Percentiles rank a stretch among this genome's conserved stretches.
phyloP scores from a whole-genome alignment of 2,888 invertebrate genomes.

The Cheilosia grossa region DNA sequence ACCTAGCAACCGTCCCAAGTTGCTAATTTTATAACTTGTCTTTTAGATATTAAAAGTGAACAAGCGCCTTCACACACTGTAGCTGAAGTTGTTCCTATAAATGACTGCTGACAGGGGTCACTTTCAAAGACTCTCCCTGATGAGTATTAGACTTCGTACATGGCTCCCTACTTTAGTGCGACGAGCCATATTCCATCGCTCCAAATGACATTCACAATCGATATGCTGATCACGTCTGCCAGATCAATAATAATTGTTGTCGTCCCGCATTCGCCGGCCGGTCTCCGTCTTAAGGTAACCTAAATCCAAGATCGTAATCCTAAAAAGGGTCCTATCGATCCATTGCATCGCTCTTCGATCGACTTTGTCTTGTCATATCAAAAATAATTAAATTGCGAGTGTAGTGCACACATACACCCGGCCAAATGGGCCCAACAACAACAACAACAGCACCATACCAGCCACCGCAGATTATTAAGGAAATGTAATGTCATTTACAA shows the following conservation, averaged over 20 bases:
- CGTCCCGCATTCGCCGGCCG: slow-evolving; percentile 34
- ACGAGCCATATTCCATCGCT: background rate
- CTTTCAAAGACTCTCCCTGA: too few species aligned
- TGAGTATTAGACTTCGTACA: too few species aligned
- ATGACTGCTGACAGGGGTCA: too few species aligned
- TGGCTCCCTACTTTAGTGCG: background rate
- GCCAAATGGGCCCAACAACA: background rate
- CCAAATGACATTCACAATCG: slow-evolving; percentile 28
- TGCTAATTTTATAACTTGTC: too few species aligned
- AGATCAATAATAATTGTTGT: slow-evolving; percentile 66
- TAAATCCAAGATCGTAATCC: slow-evolving; percentile 61
- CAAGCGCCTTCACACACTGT: too few species aligned
- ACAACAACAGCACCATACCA: background rate
- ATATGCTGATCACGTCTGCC: slow-evolving; percentile 70
- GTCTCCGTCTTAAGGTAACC: slow-evolving; percentile 53
- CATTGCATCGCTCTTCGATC: slow-evolving; percentile 49
- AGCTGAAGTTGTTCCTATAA: too few species aligned
- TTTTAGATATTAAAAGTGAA: too few species aligned
- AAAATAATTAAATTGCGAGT: slow-evolving; percentile 62
- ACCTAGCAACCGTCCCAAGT: too few species aligned
- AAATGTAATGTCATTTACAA: slow-evolving; percentile 63
- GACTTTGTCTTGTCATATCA: slow-evolving; percentile 60
- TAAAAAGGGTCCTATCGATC: slow-evolving; percentile 76
- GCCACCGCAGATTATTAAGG: slow-evolving; percentile 38
- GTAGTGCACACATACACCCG: slow-evolving; percentile 24